These are phyloP conservation scores for Corythornis madagascariensis DNA, from an alignment of 2,113 vertebrate genomes.

Conservation along the genomic window DNA sequence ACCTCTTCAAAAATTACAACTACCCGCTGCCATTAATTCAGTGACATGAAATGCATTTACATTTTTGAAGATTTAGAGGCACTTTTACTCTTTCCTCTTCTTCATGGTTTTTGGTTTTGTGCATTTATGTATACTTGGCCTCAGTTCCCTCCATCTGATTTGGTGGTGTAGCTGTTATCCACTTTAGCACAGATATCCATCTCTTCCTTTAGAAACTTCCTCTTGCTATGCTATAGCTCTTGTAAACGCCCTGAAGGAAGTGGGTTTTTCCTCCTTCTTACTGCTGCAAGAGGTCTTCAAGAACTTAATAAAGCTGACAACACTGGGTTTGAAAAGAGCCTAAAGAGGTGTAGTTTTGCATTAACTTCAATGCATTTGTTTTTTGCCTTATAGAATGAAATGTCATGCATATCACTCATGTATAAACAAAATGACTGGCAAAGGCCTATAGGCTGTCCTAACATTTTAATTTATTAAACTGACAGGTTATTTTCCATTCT, in stretches of 20 bases:
- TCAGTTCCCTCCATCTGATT: background rate
- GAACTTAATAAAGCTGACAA: background rate
- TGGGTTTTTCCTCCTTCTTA: constrained; percentile 40
- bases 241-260: constrained; percentile 40
- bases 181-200: constrained; percentile 44
- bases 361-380: background rate
- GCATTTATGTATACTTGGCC: background rate
- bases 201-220: constrained; percentile 61
- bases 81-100: background rate
- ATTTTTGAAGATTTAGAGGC: background rate
- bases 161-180: constrained; percentile 37
- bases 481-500: constrained; percentile 17
- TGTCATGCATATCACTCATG: background rate
- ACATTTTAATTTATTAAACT: background rate
- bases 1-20: background rate
- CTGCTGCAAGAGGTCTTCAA: constrained; percentile 10
- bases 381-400: background rate
- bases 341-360: background rate
- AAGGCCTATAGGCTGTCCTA: background rate
- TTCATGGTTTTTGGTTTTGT: background rate
- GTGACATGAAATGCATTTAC: background rate
- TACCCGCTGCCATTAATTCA: background rate
- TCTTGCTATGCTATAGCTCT: constrained; percentile 42
- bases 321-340: background rate
- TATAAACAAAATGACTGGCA: constrained; percentile 44